phyloP scores from a whole-genome alignment of 2,888 invertebrate species.

The Drosophila meridionalis region DNA sequence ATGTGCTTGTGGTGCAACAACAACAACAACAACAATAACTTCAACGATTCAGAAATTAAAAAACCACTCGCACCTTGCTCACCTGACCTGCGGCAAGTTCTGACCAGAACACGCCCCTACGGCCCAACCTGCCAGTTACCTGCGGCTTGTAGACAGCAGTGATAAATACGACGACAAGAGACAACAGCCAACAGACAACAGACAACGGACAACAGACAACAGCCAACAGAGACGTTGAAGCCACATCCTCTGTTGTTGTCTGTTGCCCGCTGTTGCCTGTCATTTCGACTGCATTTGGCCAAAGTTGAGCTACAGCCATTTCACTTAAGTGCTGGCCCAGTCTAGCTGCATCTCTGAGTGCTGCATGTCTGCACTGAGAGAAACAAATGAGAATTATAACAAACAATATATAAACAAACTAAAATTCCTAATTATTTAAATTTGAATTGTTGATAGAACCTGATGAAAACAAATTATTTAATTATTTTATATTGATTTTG shows the following conservation, averaged over 20 bases:
- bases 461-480: too few relatives aligned
- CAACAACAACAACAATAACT: conserved; percentile 14
- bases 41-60: conserved; percentile 52
- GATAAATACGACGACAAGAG: conserved; percentile 75
- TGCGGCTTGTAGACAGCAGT: conserved; percentile 56
- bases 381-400: not conserved
- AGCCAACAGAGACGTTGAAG: conserved; percentile 16
- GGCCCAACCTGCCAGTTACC: conserved; percentile 12
- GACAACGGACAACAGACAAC: conserved; percentile 6
- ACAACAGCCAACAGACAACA: conserved; percentile 41
- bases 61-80: conserved; percentile 42
- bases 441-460: not conserved
- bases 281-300: conserved; percentile 72
- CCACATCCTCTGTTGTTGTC: conserved; percentile 30
- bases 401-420: too few relatives aligned
- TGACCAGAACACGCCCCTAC: conserved; percentile 37
- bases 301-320: conserved; percentile 72
- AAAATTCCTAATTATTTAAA: not conserved
- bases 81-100: conserved; percentile 70
- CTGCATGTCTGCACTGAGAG: conserved; percentile 29
- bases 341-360: conserved; percentile 37
- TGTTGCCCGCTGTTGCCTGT: conserved; percentile 48
- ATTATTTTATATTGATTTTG: too few relatives aligned
- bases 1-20: conserved; percentile 31
- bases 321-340: conserved; percentile 66